Evolutionary conservation across 2,888 invertebrate genomes (phyloP), one percentile per base, ranked within the genome.

Genomic region (Leptothorax acervorum): DNA sequence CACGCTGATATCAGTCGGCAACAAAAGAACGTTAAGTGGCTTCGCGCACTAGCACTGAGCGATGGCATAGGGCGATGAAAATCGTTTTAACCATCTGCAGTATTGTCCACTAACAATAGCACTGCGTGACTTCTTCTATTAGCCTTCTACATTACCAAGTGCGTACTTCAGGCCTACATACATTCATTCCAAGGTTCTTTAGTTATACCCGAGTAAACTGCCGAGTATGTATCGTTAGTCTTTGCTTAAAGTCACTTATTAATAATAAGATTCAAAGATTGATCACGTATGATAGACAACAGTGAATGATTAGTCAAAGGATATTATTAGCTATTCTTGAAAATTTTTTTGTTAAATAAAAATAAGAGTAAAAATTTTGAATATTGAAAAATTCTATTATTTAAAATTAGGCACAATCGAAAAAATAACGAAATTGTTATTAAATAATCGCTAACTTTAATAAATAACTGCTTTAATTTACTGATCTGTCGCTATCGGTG

Each of bases 71-170:
- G 63, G 60, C 68, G 78, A 85, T 70, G 31, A 82, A 65, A 71
- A 83, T 82, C 53, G 78, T 73, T 76, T 85, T 75, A 83, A 85
- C 88, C 91, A 89, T 91, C 90, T 90, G 90, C 51, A 85, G 87
- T 82, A 86, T 88, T 90, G 88, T 87, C 85, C 68, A 53, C 51
- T 31, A 82, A 91, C 91, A 90, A 90, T 87, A 87, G 88, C 90
- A 62, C 90, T 60, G 90, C 93, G 88, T 91, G 93, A 92, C 91
- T 93, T 92, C 91, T 89, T 90, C 87, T 91, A 93, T 93, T 93
- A 93, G 93, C 92, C 93, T 90, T 90, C 91, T 93, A 90, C 85
- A 88, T 93, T 92, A 92, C 89, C 84, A 70, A 89, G 90, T 91
- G 86, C 35, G 76, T 79, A 75, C 79, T 88, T 70, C 76, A 86